phyloP scores from a whole-genome alignment of 2,888 invertebrate species.

The Torymus auratus region DNA sequence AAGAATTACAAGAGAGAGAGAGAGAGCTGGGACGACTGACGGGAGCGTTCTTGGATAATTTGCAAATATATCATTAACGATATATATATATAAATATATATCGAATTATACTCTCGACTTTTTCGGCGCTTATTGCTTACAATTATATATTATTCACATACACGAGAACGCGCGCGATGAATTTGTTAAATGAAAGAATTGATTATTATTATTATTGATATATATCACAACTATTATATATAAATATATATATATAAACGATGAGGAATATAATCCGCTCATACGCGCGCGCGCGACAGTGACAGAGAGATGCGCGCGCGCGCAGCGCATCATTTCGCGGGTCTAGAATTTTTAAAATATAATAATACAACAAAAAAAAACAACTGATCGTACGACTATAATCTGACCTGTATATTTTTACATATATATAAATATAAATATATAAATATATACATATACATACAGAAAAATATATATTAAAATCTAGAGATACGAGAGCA shows the following conservation, averaged over 20 bases:
- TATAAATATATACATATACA: slow-evolving; percentile 40
- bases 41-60: slow-evolving; percentile 37
- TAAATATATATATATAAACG: too few species aligned
- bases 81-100: too few species aligned
- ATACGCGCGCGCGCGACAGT: too few species aligned
- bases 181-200: slow-evolving; percentile 38
- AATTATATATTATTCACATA: neutral
- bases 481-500: slow-evolving; percentile 38
- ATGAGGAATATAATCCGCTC: slow-evolving; percentile 32
- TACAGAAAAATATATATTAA: slow-evolving; percentile 40
- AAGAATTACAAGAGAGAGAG: too few species aligned
- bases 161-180: slow-evolving; percentile 27
- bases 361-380: slow-evolving; percentile 20
- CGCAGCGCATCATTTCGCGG: slow-evolving; percentile 42
- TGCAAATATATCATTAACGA: neutral
- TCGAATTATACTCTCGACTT: slow-evolving; percentile 26
- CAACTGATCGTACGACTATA: slow-evolving; percentile 72
- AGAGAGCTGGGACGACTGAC: slow-evolving; percentile 43
- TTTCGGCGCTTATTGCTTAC: slow-evolving; percentile 38
- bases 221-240: too few species aligned
- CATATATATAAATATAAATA: slow-evolving; percentile 61
- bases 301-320: slow-evolving; percentile 3
- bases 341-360: slow-evolving; percentile 42
- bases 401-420: slow-evolving; percentile 75
- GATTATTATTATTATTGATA: slow-evolving; percentile 9